Evolutionary conservation across 2,113 vertebrate species (phyloP).

Genomic region (Vulpes ferrilata): DNA sequence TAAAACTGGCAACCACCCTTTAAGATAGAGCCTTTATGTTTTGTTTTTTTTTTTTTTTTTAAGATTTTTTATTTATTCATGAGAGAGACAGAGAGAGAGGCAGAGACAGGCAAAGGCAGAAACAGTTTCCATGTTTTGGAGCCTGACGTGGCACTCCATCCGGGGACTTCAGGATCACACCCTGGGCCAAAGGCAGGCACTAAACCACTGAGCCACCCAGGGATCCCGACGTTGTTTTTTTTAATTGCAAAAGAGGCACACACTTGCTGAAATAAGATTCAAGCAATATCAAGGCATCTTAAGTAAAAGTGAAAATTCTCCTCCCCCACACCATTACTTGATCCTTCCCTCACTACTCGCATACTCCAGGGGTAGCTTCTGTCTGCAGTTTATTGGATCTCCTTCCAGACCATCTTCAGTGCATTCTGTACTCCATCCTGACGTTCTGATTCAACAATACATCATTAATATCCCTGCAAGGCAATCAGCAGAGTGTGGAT

Average conservation of each 20-base stretch:
- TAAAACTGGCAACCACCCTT: not conserved
- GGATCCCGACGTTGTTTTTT: not conserved
- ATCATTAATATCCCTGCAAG: not conserved
- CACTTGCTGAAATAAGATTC: conserved; percentile 35
- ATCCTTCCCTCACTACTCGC: not conserved
- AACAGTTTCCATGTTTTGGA: too few relatives aligned
- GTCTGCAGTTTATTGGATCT: too few relatives aligned
- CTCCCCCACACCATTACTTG: not conserved
- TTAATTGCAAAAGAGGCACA: not conserved
- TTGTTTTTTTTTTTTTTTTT: too few relatives aligned
- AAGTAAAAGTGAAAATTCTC: not conserved
- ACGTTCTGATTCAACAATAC: not conserved
- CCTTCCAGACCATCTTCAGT: not conserved
- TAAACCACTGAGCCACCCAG: too few relatives aligned
- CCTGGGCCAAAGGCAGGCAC: too few relatives aligned
- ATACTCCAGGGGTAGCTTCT: not conserved
- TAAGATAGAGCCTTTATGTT: not conserved
- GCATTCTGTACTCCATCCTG: not conserved
- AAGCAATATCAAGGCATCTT: not conserved
- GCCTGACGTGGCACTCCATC: too few relatives aligned
- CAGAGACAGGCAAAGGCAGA: too few relatives aligned
- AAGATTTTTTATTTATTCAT: too few relatives aligned
- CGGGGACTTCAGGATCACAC: too few relatives aligned
- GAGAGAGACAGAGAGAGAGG: too few relatives aligned
- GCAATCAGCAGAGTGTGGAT: not conserved